These are phyloP conservation scores for Formica exsecta DNA, from an alignment of 1,140 invertebrate species.

Conservation along the genomic window DNA sequence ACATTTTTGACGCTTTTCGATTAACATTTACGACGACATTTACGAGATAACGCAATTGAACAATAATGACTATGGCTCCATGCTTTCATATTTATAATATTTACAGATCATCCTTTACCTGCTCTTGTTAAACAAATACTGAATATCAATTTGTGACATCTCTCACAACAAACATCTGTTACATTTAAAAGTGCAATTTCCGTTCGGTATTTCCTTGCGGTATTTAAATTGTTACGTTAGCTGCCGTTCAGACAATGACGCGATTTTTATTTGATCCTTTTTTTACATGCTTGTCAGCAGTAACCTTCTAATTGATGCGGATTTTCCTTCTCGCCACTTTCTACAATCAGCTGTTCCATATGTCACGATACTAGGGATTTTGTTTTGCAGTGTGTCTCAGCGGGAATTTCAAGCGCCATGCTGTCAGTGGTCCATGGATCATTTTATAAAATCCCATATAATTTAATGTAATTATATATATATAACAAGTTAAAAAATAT, in stretches of 20 bases:
- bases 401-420: slow-evolving; percentile 23
- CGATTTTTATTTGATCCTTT: slow-evolving; percentile 59
- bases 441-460: background rate
- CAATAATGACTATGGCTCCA: background rate
- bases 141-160: slow-evolving; percentile 86
- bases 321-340: slow-evolving; percentile 71
- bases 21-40: background rate
- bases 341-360: slow-evolving; percentile 73
- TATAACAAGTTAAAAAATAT: too few relatives aligned
- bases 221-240: slow-evolving; percentile 34
- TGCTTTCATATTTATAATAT: background rate
- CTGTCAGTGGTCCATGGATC: background rate
- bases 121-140: slow-evolving; percentile 84
- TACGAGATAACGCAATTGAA: background rate
- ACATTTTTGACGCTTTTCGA: background rate
- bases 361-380: slow-evolving; percentile 63
- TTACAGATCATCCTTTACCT: slow-evolving; percentile 77
- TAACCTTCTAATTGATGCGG: slow-evolving; percentile 66
- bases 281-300: slow-evolving; percentile 70
- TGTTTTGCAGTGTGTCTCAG: slow-evolving; percentile 20
- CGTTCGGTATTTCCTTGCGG: slow-evolving; percentile 44
- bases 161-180: slow-evolving; percentile 85
- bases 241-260: slow-evolving; percentile 11
- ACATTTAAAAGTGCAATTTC: slow-evolving; percentile 64
- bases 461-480: background rate